Evolutionary conservation across 2,113 vertebrate genomes (phyloP).

Genomic region (Strigops habroptila): DNA sequence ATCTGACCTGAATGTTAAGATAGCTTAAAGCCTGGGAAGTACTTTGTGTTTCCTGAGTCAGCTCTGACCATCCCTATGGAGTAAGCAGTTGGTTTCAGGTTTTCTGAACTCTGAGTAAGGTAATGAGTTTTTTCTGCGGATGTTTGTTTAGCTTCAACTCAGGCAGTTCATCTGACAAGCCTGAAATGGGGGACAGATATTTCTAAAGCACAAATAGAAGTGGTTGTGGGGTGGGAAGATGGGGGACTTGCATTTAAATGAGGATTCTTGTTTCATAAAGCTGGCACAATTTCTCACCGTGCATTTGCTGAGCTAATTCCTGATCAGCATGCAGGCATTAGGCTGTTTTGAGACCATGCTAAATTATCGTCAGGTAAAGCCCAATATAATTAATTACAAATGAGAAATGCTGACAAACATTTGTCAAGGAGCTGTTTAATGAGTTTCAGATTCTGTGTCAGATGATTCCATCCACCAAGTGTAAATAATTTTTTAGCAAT

Average conservation of each 20-base stretch:
- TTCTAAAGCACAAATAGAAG: constrained; percentile 14
- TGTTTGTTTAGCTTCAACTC: constrained; percentile 51
- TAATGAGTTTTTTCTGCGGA: constrained; percentile 6
- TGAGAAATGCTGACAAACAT: constrained; percentile 63
- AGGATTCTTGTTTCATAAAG: not conserved
- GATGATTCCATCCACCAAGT: constrained; percentile 47
- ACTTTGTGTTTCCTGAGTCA: constrained; percentile 58
- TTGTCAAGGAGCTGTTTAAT: constrained; percentile 43
- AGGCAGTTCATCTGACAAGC: constrained; percentile 18
- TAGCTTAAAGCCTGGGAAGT: constrained; percentile 46
- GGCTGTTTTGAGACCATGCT: constrained; percentile 8
- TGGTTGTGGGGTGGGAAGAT: not conserved
- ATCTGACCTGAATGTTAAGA: constrained; percentile 63
- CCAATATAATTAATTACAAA: constrained; percentile 53
- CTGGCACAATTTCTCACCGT: not conserved
- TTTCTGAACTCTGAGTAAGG: constrained; percentile 42
- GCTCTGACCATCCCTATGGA: constrained; percentile 48
- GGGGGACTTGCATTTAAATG: not conserved
- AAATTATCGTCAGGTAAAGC: constrained; percentile 40
- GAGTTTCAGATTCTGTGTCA: constrained; percentile 44
- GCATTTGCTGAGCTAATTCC: not conserved
- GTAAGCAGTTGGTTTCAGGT: constrained; percentile 44
- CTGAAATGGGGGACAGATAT: constrained; percentile 20
- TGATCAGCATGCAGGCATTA: not conserved
- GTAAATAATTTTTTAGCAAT: constrained; percentile 62